These are phyloP conservation scores for Python bivittatus DNA, from an alignment of 2,113 vertebrate species.

Conservation along the genomic window DNA sequence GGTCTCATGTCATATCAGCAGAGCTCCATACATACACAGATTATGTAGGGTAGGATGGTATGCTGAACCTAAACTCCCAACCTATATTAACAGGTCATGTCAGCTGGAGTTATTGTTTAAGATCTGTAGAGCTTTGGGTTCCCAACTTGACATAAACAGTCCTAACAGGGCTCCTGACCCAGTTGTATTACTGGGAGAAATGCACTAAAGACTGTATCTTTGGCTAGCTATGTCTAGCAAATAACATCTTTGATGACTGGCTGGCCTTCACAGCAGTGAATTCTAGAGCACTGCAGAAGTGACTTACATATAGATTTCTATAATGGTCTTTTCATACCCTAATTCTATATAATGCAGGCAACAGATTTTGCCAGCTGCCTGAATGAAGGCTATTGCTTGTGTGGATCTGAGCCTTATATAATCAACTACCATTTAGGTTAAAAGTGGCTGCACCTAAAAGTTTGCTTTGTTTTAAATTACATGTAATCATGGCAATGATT, in stretches of 20 bases:
- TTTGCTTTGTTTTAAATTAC: constrained; percentile 32
- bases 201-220: background rate
- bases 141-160: background rate
- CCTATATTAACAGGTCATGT: background rate
- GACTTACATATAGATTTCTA: background rate
- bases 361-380: background rate
- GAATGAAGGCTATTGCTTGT: background rate
- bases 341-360: background rate
- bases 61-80: background rate
- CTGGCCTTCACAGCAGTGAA: background rate
- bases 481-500: constrained; percentile 29
- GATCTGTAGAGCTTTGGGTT: background rate
- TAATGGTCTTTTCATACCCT: background rate
- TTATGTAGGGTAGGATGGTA: background rate
- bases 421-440: background rate
- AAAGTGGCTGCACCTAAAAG: constrained; percentile 25
- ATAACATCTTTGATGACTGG: background rate
- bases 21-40: background rate
- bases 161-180: background rate
- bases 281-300: background rate
- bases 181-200: background rate
- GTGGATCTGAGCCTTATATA: background rate
- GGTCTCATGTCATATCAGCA: background rate
- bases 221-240: background rate
- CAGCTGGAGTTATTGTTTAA: background rate